These are phyloP conservation scores for Busseola fusca DNA, from an alignment of 2,888 invertebrate genomes.

Conservation along the genomic window DNA sequence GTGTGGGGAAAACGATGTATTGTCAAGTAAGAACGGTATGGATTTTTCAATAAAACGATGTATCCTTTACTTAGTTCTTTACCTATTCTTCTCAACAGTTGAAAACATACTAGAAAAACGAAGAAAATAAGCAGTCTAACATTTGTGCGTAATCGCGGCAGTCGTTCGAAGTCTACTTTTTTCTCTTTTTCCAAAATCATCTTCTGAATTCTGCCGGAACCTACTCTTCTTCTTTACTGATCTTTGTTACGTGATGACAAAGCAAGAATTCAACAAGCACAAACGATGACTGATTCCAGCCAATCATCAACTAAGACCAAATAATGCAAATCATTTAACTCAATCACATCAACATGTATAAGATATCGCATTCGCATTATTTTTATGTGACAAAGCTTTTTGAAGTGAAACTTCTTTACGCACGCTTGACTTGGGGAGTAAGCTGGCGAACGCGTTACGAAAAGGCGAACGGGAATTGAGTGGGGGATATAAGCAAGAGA, in stretches of 20 bases:
- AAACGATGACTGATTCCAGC: neutral
- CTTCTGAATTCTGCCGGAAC: neutral
- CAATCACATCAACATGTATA: neutral
- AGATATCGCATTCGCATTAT: neutral
- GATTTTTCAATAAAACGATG: neutral
- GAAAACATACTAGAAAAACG: neutral
- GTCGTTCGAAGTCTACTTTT: neutral
- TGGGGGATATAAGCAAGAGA: no score
- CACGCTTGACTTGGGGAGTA: no score
- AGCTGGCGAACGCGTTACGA: no score
- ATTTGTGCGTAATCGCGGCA: neutral
- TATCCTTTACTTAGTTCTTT: neutral
- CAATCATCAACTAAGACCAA: neutral
- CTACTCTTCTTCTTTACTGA: no score
- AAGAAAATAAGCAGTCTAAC: neutral
- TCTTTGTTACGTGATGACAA: neutral
- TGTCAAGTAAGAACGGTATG: neutral
- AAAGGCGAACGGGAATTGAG: no score
- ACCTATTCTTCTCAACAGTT: neutral
- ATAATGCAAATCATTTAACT: neutral
- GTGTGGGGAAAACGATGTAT: conserved; percentile 42
- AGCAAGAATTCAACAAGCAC: neutral
- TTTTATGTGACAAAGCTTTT: neutral
- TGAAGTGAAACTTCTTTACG: no score
- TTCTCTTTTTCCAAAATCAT: neutral